A percentile compares a stretch with the other conserved stretches of the same genome.
Conservation (phyloP, 1,140 invertebrate genomes). For the Chymomyza costata region DNA sequence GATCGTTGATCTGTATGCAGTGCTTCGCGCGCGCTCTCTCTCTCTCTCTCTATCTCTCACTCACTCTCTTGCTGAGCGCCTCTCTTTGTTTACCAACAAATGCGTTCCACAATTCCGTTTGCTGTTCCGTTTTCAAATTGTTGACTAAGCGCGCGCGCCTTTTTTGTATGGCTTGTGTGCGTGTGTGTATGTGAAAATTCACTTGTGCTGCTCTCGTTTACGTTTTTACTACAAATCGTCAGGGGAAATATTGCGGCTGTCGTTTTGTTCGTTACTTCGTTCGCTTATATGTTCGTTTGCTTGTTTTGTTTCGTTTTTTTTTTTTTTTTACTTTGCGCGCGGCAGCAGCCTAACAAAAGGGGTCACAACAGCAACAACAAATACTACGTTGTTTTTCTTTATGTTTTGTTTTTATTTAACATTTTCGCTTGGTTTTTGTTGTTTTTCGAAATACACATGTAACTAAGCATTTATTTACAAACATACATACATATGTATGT, state of each 20-base stretch:
- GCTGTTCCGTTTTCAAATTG: background rate
- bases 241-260: constrained; percentile 22
- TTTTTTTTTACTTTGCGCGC: no score
- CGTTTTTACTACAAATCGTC: constrained; percentile 57
- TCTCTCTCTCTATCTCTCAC: constrained; percentile 21
- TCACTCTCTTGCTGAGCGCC: background rate
- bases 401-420: no score
- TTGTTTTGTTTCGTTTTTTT: no score
- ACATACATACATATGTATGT: no score
- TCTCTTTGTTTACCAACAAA: constrained; percentile 29
- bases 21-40: constrained; percentile 1
- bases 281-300: background rate
- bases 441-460: no score
- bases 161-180: constrained; percentile 29
- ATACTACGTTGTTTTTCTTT: no score
- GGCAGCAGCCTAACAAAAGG: no score
- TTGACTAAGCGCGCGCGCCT: constrained; percentile 44
- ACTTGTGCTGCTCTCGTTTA: constrained; percentile 55
- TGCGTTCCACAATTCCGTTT: constrained; percentile 36
- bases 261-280: background rate
- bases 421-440: constrained; percentile 4
- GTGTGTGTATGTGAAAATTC: constrained; percentile 49
- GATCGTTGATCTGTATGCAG: background rate
- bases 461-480: no score
- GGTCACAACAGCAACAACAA: no score